These are phyloP conservation scores for Ridgeia piscesae DNA, from an alignment of 1,140 invertebrate species.

Conservation along the genomic window DNA sequence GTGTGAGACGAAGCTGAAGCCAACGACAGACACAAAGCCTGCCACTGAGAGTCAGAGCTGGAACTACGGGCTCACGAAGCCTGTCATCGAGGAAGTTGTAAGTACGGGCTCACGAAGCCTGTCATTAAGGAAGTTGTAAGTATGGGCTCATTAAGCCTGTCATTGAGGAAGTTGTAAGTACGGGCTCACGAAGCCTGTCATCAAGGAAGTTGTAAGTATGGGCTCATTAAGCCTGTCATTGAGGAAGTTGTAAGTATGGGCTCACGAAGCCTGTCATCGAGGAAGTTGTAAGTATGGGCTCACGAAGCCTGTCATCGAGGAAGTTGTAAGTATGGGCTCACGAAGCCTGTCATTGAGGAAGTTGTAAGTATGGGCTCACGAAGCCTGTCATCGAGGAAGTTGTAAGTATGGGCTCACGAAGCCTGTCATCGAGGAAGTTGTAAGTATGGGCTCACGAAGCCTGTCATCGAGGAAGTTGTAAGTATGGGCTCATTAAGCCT, in stretches of 20 bases:
- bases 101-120: background rate
- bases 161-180: conserved; percentile 20
- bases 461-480: too few species aligned
- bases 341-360: background rate
- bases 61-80: conserved; percentile 26
- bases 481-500: too few species aligned
- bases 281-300: conserved; percentile 20
- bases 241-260: too few species aligned
- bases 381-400: conserved; percentile 14
- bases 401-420: conserved; percentile 23
- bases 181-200: conserved; percentile 23
- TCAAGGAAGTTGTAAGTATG: conserved; percentile 13
- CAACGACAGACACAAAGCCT: conserved; percentile 30
- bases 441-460: background rate
- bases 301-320: conserved; percentile 23
- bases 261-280: conserved; percentile 15
- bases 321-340: background rate
- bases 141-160: too few species aligned
- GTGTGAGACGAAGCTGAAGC: conserved; percentile 65
- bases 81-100: conserved; percentile 20
- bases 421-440: conserved; percentile 22
- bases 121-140: too few species aligned
- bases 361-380: too few species aligned
- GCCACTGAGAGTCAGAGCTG: conserved; percentile 13
- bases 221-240: background rate